A percentile compares a stretch with the other conserved stretches of the same genome.
Conservation (phyloP, 2,113 vertebrate species). For the Nothocercus julius region DNA sequence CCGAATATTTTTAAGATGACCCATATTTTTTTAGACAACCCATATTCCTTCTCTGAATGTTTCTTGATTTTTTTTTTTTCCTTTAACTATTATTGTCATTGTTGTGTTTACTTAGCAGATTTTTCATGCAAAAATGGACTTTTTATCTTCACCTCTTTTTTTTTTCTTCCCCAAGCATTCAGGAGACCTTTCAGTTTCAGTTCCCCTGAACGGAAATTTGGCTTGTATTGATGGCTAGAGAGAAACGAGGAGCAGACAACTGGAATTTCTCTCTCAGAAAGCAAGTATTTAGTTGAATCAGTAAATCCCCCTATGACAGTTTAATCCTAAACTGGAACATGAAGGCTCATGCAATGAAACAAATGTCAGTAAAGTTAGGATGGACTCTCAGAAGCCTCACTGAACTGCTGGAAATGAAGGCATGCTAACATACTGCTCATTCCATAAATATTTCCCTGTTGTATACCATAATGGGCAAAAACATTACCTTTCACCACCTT, state of each 20-base stretch:
- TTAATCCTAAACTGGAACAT: conserved; percentile 47
- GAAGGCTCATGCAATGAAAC: conserved; percentile 40
- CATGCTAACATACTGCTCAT: conserved; percentile 11
- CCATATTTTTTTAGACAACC: neutral
- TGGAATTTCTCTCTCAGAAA: conserved; percentile 64
- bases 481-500: neutral
- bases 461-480: neutral
- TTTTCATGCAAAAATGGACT: neutral
- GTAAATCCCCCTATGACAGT: conserved; percentile 57
- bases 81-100: neutral
- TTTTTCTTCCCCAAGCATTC: conserved; percentile 9
- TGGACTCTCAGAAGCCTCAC: conserved; percentile 45
- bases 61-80: neutral
- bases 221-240: conserved; percentile 64
- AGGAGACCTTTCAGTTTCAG: conserved; percentile 12
- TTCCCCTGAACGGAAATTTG: conserved; percentile 49
- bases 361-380: conserved; percentile 25
- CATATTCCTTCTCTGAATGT: neutral
- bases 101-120: neutral
- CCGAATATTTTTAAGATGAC: neutral
- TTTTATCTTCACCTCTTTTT: conserved; percentile 56
- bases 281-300: conserved; percentile 68
- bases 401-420: conserved; percentile 45
- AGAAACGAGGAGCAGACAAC: conserved; percentile 58
- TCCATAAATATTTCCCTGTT: conserved; percentile 34